These are phyloP conservation scores for Acyrthosiphon pisum DNA, from an alignment of 1,140 invertebrate species.

Conservation along the genomic window DNA sequence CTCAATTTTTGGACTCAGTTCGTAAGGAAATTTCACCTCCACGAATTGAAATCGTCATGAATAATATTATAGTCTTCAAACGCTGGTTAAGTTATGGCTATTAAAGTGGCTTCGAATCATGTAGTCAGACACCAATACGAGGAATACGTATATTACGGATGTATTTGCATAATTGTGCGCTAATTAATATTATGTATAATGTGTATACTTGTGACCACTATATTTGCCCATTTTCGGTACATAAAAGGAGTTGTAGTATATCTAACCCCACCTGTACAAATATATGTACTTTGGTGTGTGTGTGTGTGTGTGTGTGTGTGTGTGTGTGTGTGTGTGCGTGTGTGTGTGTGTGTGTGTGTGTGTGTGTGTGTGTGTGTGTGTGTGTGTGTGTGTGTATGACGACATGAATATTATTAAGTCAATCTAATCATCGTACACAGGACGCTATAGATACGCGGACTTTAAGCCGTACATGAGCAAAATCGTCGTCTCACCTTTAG, in stretches of 20 bases:
- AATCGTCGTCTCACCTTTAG: not conserved
- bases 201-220: not conserved
- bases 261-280: not conserved
- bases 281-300: not conserved
- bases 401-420: not conserved
- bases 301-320: no score
- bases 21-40: no score
- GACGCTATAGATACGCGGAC: not conserved
- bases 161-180: not conserved
- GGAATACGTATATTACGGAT: not conserved
- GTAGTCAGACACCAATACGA: not conserved
- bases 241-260: not conserved
- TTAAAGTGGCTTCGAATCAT: not conserved
- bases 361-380: no score
- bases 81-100: not conserved
- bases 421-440: not conserved
- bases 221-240: not conserved
- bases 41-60: not conserved
- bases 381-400: no score
- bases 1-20: no score
- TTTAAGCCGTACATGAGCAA: not conserved
- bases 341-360: no score
- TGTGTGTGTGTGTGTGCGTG: no score
- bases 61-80: not conserved
- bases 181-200: slow-evolving; percentile 8